Percentiles rank a stretch among this genome's conserved stretches.
These are phyloP conservation scores for Tyto alba DNA, from an alignment of 2,113 vertebrate genomes.

Conservation along the genomic window DNA sequence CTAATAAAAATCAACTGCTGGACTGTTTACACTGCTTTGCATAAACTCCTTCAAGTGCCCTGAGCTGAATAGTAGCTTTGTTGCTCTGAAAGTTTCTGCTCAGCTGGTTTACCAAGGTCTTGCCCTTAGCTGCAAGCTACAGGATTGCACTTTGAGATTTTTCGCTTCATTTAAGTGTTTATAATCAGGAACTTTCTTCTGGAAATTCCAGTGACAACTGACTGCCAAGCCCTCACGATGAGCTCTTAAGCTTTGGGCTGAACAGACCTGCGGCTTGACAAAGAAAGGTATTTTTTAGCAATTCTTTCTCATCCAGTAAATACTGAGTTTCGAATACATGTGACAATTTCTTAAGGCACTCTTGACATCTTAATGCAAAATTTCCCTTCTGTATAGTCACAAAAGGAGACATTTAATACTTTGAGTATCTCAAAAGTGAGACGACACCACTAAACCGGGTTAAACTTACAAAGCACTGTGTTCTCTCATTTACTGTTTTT, in stretches of 20 bases:
- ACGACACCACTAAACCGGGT: background rate
- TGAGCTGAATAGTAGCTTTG: background rate
- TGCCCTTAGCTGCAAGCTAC: background rate
- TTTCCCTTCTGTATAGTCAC: background rate
- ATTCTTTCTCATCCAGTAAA: background rate
- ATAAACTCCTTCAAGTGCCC: background rate
- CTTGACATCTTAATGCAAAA: background rate
- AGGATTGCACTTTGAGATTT: background rate
- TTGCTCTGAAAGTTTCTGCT: background rate
- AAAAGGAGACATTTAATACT: background rate
- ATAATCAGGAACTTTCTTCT: background rate
- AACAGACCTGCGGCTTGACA: background rate
- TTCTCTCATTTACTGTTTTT: background rate
- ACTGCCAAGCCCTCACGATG: background rate
- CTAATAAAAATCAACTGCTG: background rate
- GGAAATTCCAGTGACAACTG: background rate
- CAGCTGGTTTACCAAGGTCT: background rate
- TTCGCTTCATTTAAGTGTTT: background rate
- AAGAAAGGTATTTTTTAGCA: background rate
- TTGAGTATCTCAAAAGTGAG: background rate
- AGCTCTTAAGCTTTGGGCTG: background rate
- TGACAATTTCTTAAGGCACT: background rate
- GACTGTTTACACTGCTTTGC: background rate
- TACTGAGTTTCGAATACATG: background rate
- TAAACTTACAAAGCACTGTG: background rate